phyloP scores from a whole-genome alignment of 2,113 vertebrate genomes.

The Todiramphus chloris region DNA sequence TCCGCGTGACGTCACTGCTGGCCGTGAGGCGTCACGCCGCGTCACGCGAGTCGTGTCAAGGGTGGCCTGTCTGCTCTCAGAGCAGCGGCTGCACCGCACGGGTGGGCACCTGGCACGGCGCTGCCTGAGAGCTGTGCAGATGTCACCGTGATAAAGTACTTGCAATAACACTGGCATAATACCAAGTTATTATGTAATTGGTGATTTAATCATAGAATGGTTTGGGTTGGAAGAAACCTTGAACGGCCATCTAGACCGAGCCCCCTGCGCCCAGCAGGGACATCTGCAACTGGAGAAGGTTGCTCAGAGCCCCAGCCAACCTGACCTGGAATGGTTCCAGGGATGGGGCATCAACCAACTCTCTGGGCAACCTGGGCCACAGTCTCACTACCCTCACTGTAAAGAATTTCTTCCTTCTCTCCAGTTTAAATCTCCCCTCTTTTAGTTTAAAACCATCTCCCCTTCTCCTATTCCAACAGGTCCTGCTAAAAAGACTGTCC shows the following conservation, averaged over 20 bases:
- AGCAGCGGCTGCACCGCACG: background rate
- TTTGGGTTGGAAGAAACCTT: background rate
- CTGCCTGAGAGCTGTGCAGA: rapidly evolving
- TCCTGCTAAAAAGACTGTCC: background rate
- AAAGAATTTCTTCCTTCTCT: background rate
- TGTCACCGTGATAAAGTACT: background rate
- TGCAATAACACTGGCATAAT: rapidly evolving
- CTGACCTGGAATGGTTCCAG: background rate
- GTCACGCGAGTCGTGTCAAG: background rate
- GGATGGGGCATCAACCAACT: background rate
- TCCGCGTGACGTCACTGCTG: background rate
- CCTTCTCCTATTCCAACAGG: background rate
- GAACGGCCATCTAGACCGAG: background rate
- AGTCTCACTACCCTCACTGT: background rate
- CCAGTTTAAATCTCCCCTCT: background rate
- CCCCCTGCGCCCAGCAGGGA: background rate
- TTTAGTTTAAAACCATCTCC: background rate
- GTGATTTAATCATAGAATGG: background rate
- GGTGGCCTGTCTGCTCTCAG: background rate
- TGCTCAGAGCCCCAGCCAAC: background rate
- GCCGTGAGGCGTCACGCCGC: background rate
- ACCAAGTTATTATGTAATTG: rapidly evolving
- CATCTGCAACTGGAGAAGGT: background rate
- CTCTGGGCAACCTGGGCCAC: background rate
- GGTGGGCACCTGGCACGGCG: no score